A percentile compares a stretch with the other conserved stretches of the same genome.
phyloP scores from a whole-genome alignment of 2,888 invertebrate species.

The Allophyes oxyacanthae region DNA sequence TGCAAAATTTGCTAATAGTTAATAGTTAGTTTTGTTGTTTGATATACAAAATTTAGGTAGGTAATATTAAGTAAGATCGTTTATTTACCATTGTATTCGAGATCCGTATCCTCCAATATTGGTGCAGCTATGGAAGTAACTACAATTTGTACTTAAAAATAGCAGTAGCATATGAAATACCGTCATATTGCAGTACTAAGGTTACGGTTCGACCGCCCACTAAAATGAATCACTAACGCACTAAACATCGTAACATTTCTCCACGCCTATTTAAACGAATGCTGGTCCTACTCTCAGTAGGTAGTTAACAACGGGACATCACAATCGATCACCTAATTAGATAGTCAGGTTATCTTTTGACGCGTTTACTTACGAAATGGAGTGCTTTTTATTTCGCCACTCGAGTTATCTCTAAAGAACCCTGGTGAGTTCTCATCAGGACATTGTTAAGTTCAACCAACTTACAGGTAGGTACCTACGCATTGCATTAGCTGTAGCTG shows the following conservation, averaged over 20 bases:
- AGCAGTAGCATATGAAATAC: slow-evolving; percentile 29
- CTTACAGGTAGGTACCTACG: slow-evolving; percentile 18
- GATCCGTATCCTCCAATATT: slow-evolving; percentile 50
- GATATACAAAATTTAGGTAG: no score
- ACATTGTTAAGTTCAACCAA: slow-evolving; percentile 23
- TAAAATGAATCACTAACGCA: slow-evolving; percentile 51
- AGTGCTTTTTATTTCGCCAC: slow-evolving; percentile 67
- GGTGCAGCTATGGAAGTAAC: slow-evolving; percentile 59
- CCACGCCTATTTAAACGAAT: slow-evolving; percentile 59
- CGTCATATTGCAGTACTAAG: slow-evolving; percentile 24
- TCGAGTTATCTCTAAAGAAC: slow-evolving; percentile 69
- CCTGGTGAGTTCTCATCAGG: slow-evolving; percentile 66
- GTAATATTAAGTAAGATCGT: background rate
- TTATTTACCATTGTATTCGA: slow-evolving; percentile 46
- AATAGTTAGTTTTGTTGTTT: no score
- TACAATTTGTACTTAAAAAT: slow-evolving; percentile 40
- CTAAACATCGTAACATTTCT: slow-evolving; percentile 48
- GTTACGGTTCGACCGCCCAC: slow-evolving; percentile 25
- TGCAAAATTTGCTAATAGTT: no score
- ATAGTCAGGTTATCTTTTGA: slow-evolving; percentile 72
- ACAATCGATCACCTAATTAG: slow-evolving; percentile 79
- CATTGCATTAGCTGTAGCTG: background rate
- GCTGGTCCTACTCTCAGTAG: slow-evolving; percentile 33
- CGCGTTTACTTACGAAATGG: slow-evolving; percentile 66
- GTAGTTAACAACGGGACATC: slow-evolving; percentile 64